A percentile compares a stretch with the other conserved stretches of the same genome.
Evolutionary conservation across 2,113 vertebrate species (phyloP).

Genomic region (Antigone vipio): DNA sequence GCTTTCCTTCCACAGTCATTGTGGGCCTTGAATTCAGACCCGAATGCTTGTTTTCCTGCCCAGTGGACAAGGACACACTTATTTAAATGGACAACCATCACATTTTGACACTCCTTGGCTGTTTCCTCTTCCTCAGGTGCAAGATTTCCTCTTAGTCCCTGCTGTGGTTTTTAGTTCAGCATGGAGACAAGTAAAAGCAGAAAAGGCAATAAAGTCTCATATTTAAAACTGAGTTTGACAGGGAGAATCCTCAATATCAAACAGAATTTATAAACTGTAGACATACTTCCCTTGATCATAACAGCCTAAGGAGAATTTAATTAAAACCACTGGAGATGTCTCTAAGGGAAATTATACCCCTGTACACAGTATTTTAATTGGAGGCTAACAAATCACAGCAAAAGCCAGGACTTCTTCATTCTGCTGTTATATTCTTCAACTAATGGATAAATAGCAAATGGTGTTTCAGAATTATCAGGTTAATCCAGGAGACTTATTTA

Average conservation of each 20-base stretch:
- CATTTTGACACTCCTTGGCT: background rate
- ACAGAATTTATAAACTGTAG: slow-evolving; percentile 18
- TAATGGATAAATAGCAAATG: background rate
- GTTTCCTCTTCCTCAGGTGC: background rate
- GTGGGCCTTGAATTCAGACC: background rate
- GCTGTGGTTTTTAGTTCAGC: background rate
- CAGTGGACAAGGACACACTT: background rate
- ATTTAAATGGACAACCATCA: background rate
- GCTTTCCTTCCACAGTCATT: background rate
- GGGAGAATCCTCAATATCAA: background rate
- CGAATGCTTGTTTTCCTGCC: background rate
- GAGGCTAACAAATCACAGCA: background rate
- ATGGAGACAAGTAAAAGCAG: background rate
- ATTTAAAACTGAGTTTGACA: background rate
- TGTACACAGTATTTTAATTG: background rate
- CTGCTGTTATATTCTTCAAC: background rate
- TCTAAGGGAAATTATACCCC: background rate
- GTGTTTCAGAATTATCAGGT: background rate
- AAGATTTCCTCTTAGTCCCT: background rate
- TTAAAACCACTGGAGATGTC: background rate
- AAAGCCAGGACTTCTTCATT: background rate
- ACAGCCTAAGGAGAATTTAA: background rate
- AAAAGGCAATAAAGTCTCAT: background rate
- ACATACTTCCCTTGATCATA: background rate
- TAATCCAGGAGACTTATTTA: background rate